Conservation (phyloP, 2,797 vertebrate species). For the Muraenolepis orangiensis region DNA sequence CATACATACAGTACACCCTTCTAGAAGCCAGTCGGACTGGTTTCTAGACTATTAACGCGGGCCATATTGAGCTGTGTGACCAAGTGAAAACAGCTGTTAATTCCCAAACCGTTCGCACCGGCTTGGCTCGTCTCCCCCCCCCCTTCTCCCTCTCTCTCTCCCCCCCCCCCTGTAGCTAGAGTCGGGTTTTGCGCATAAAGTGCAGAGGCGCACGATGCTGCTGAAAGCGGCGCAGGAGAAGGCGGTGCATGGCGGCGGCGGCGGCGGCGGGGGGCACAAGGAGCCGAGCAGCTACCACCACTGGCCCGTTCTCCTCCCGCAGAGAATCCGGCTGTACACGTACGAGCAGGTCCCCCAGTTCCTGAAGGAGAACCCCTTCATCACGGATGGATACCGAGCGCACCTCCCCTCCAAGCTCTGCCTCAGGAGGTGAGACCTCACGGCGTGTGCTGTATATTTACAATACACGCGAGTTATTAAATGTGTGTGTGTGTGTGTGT, state of each 20-base stretch:
- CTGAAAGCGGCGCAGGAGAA: conserved; percentile 82
- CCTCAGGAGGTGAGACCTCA: conserved; percentile 87
- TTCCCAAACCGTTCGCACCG: too few relatives aligned
- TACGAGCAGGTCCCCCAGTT: conserved; percentile 94
- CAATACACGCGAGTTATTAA: too few relatives aligned
- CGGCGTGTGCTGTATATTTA: too few relatives aligned
- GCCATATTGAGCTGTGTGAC: too few relatives aligned
- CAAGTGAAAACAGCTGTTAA: not conserved
- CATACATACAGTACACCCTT: too few relatives aligned
- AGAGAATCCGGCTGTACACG: conserved; percentile 92
- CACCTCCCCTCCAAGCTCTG: conserved; percentile 93
- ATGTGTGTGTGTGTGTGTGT: too few relatives aligned
- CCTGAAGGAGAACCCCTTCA: conserved; percentile 95
- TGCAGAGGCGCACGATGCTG: conserved; percentile 51
- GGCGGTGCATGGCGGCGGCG: conserved; percentile 82
- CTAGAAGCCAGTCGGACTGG: too few relatives aligned
- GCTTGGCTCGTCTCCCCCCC: too few relatives aligned
- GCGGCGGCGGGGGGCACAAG: conserved; percentile 75
- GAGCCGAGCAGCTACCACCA: conserved; percentile 93
- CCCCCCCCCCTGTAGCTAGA: not conserved
- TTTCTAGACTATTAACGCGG: too few relatives aligned
- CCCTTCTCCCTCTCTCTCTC: too few relatives aligned
- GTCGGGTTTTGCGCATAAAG: not conserved
- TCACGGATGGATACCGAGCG: conserved; percentile 96
- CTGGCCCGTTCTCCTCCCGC: conserved; percentile 90